Base-by-base conservation (phyloP, 2,888 invertebrate genomes). In the Acholoe squamosa region DNA sequence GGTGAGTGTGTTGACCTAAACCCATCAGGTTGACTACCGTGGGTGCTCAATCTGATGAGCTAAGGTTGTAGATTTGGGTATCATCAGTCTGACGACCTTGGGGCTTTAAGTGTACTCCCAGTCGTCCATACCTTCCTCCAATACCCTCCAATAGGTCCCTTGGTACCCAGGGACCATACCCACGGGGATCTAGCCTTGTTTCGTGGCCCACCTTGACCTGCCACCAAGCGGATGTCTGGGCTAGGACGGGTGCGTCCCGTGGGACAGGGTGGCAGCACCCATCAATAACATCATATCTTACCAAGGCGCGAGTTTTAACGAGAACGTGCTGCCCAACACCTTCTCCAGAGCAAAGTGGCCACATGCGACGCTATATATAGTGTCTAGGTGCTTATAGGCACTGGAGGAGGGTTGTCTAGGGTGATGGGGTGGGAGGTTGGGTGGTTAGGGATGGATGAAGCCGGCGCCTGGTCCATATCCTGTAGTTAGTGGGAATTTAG, bases 191-290 rank as follows among this genome's bases (percentile, higher is more conserved):
- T n/a, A 61, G 61, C 61, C 61, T 61, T 61, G n/a, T 61, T 61
- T 61, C 61, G 19, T 61, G 14, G n/a, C 61, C 61, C 61, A 7
- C 3, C 61, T n/a, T 14, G 61, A 61, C 61, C 61, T n/a, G n/a
- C 22, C 61, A n/a, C 61, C 61, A 7, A 61, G n/a, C 61, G 43
- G 43, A 10, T 7, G 43, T 43, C 43, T 43, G 43, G 43, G 3
- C 43, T 43, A 43, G 43, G 3, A 43, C 43, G 43, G 43, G 43
- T 3, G 43, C 61, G 22, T 61, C 61, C 61, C 61, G 22, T 19
- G 61, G 61, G 61, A 61, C 61, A 19, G 1, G 61, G n/a, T 61
- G 61, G 61, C 61, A 61, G 61, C 61, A 61, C 61, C 61, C 61
- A 61, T 61, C 61, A 61, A 19, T 3, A 7, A 14, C 61, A 12